phyloP scores from a whole-genome alignment of 2,888 invertebrate genomes.

The Morpho helenor region DNA sequence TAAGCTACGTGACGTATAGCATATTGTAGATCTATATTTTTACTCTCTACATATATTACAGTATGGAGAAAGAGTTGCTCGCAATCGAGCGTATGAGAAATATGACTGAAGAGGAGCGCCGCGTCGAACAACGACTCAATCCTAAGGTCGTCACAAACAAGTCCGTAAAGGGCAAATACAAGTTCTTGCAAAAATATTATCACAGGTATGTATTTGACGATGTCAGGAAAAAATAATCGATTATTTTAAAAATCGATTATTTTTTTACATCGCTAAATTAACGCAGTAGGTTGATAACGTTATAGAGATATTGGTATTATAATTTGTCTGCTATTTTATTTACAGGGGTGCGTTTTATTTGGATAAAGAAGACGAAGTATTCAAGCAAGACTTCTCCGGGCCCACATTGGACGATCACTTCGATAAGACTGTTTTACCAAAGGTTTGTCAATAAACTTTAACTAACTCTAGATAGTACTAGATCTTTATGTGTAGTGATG shows the following conservation, averaged over 20 bases:
- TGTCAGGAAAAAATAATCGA: too few species aligned
- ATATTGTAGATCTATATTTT: too few species aligned
- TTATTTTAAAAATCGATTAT: too few species aligned
- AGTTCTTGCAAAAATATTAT: slow-evolving; percentile 99
- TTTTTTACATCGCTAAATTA: too few species aligned
- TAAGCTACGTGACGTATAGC: too few species aligned
- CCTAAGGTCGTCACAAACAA: slow-evolving; percentile 97
- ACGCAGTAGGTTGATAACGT: too few species aligned
- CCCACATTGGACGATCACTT: slow-evolving; percentile 99
- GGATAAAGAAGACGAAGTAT: slow-evolving; percentile 94
- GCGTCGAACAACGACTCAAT: slow-evolving; percentile 92
- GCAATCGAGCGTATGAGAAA: slow-evolving; percentile 94
- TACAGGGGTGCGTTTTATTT: slow-evolving; percentile 97
- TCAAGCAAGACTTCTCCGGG: slow-evolving; percentile 95
- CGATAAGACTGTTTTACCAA: slow-evolving; percentile 98
- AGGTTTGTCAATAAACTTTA: slow-evolving; percentile 59
- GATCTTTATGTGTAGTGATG: too few species aligned
- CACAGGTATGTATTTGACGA: slow-evolving; percentile 79
- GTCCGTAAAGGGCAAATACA: slow-evolving; percentile 97
- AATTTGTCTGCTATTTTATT: slow-evolving; percentile 15
- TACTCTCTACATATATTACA: slow-evolving; percentile 50
- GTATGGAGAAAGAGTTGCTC: slow-evolving; percentile 90
- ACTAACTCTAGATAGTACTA: too few species aligned
- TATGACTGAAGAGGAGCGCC: slow-evolving; percentile 97
- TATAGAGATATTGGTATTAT: too few species aligned